These are phyloP conservation scores for Aspidapion aeneum DNA, from an alignment of 2,888 invertebrate genomes.

Conservation along the genomic window DNA sequence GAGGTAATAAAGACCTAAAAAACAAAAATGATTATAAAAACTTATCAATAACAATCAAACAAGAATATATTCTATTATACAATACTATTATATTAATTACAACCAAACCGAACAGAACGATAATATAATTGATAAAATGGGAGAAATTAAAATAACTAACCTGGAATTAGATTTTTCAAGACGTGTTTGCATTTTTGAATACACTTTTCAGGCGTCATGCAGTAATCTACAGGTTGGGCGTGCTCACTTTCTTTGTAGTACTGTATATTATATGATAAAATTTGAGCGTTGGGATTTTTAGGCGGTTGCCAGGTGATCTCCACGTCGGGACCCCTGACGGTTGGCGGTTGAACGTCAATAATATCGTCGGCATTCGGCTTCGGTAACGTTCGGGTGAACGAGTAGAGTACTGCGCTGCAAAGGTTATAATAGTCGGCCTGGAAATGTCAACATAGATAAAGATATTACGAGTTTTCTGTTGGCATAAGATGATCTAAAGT, in stretches of 20 bases:
- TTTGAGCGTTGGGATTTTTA: constrained; percentile 59
- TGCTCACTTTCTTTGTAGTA: constrained; percentile 48
- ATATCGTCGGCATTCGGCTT: constrained; percentile 46
- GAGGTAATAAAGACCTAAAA: constrained; percentile 10
- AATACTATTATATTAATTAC: no score
- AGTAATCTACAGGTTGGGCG: constrained; percentile 45
- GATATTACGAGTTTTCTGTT: no score
- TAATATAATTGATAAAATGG: no score
- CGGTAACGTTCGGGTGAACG: constrained; percentile 50
- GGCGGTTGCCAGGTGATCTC: constrained; percentile 57
- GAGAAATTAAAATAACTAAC: constrained; percentile 53
- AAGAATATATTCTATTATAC: no score
- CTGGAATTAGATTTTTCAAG: constrained; percentile 48
- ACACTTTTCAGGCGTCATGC: constrained; percentile 46
- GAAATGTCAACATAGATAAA: no score
- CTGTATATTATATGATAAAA: constrained; percentile 60
- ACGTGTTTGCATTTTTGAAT: constrained; percentile 1
- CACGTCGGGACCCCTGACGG: constrained; percentile 21
- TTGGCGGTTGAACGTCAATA: constrained; percentile 32
- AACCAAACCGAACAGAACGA: no score
- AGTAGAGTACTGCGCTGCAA: constrained; percentile 50
- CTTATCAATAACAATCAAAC: no score
- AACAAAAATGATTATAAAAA: no score
- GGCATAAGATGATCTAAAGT: no score
- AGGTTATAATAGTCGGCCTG: constrained; percentile 48